Conservation (phyloP, 2,113 vertebrate genomes). For the Macquaria australasica region DNA sequence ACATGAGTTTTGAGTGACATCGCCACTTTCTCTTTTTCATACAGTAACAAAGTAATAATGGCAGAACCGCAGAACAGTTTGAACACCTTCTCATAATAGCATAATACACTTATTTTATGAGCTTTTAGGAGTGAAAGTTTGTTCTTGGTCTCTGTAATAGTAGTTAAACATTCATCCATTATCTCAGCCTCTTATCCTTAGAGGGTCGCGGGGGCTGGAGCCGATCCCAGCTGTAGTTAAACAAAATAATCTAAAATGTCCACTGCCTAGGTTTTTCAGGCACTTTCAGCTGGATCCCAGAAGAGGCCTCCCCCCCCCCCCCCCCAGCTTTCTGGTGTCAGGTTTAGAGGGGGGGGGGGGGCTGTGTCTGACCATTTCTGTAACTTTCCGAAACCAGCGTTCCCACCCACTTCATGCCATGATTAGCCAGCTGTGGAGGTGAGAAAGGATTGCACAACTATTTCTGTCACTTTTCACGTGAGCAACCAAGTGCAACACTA, state of each 20-base stretch:
- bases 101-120: background rate
- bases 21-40: background rate
- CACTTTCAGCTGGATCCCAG: background rate
- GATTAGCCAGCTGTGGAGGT: background rate
- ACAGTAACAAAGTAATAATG: background rate
- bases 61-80: background rate
- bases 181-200: too few species aligned
- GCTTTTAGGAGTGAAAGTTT: background rate
- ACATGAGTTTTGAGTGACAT: background rate
- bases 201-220: too few species aligned
- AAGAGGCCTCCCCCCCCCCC: background rate
- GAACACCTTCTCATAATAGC: background rate
- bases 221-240: background rate
- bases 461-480: background rate
- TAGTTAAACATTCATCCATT: too few species aligned
- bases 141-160: background rate
- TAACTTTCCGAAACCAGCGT: background rate
- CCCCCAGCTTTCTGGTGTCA: too few species aligned
- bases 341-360: too few species aligned
- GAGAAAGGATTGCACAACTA: background rate
- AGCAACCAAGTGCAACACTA: background rate
- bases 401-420: background rate
- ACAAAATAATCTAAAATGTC: background rate
- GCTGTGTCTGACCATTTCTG: background rate
- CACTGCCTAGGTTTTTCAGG: background rate